Base-by-base conservation (phyloP, 2,888 invertebrate species). In the Antheraea assamensis region DNA sequence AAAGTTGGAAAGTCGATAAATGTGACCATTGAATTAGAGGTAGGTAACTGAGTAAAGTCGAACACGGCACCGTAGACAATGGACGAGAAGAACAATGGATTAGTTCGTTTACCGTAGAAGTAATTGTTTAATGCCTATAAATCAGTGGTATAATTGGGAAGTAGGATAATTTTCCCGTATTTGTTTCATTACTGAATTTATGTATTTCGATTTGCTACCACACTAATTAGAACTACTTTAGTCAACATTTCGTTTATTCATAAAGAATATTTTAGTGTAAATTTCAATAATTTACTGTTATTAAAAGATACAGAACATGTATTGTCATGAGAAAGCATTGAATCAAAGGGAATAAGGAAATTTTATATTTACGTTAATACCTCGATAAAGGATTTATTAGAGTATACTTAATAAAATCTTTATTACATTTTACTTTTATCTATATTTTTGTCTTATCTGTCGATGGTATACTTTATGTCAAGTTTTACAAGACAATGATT, bases 1-100 rank as follows among this genome's bases (percentile, higher is more conserved):
- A 35, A 35, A 68, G 68, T 68, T 68, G n/a, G 68, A n/a, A 35
- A 68, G 8, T 27, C 3, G 35, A 68, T 68, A 68, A 66, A 68
- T 35, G 68, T 35, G 8, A 35, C 68, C n/a, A 35, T 35, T 35
- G 68, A 31, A 35, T 21, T n/a, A 21, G 3, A 21, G 35, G 7
- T 35, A 68, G 68, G 68, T 68, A 35, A 35, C 31, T 31, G 7
- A 21, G 35, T n/a, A 35, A 35, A 21, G 61, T 35, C 35, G 35
- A 68, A 68, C 68, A 35, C 8, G 68, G 19, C 68, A 27, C 68
- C 68, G 0, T n/a, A n/a, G 24, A 35, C 68, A 68, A 68, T n/a
- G n/a, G 68, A 35, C n/a, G 0, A 35, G 35, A 35, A 68, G 68
- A 68, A 35, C 35, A 68, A 68, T 35, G 19, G 61, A 64, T 64